These are phyloP conservation scores for Drosophila ironensis DNA, from an alignment of 1,140 invertebrate genomes.

Conservation along the genomic window DNA sequence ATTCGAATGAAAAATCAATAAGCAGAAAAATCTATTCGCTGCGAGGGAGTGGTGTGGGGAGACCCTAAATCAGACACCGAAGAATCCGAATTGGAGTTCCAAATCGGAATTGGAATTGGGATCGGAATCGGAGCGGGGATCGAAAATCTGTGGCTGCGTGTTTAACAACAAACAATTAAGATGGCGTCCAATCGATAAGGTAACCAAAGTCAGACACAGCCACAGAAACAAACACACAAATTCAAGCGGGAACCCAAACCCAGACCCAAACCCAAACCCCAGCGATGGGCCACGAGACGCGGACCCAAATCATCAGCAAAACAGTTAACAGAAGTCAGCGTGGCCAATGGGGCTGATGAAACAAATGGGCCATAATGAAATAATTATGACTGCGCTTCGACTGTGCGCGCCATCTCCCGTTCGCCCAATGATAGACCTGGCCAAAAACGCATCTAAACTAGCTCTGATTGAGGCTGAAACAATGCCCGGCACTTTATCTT, in stretches of 20 bases:
- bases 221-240: constrained; percentile 16
- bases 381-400: constrained; percentile 75
- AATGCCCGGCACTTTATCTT: constrained; percentile 62
- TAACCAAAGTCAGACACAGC: constrained; percentile 42
- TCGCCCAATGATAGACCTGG: constrained; percentile 42
- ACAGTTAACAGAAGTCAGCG: constrained; percentile 57
- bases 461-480: constrained; percentile 62
- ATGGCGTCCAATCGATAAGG: constrained; percentile 78
- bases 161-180: constrained; percentile 81
- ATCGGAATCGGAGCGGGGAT: constrained; percentile 23
- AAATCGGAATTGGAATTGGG: no score
- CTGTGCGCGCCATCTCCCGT: constrained; percentile 16
- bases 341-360: constrained; percentile 68
- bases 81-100: constrained; percentile 17
- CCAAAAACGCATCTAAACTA: constrained; percentile 68
- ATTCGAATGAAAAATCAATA: constrained; percentile 80
- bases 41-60: constrained; percentile 10
- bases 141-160: constrained; percentile 56
- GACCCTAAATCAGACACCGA: constrained; percentile 38
- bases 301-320: constrained; percentile 37
- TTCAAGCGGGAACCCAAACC: background rate
- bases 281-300: no score
- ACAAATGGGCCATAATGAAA: constrained; percentile 80
- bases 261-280: background rate
- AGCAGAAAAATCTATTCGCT: constrained; percentile 66